Evolutionary conservation across 37 sponge, comb jelly and placozoan genomes (phyloP).

Genomic region (Spongilla lacustris): DNA sequence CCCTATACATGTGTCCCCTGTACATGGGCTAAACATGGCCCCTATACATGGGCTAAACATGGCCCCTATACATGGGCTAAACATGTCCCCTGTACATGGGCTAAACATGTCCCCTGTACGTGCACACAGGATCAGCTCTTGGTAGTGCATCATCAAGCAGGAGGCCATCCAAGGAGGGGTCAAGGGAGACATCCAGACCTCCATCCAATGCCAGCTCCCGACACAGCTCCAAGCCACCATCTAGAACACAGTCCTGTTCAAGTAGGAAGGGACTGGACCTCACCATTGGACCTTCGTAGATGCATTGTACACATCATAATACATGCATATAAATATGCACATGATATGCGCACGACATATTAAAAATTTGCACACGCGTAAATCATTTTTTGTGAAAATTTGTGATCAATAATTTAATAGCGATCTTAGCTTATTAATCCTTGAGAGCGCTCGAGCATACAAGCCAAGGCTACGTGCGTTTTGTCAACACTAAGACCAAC

Average conservation of each 20-base stretch:
- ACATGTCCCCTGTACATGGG: not conserved
- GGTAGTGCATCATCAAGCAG: conserved; percentile 3
- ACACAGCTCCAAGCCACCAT: conserved; percentile 40
- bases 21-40: no score
- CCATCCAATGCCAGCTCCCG: conserved; percentile 43
- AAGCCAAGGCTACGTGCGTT: no score
- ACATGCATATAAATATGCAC: not conserved
- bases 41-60: not conserved
- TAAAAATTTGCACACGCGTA: no score
- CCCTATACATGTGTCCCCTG: no score
- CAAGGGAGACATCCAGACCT: conserved; percentile 52
- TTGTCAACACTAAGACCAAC: no score
- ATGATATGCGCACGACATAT: no score
- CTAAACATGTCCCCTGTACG: conserved; percentile 39
- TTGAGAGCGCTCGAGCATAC: no score
- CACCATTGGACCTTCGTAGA: conserved; percentile 49
- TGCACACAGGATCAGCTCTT: conserved; percentile 43
- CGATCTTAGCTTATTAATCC: no score
- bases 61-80: not conserved
- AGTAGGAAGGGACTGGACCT: conserved; percentile 48
- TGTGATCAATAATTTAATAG: no score
- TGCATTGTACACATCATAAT: conserved; percentile 2
- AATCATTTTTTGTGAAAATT: no score
- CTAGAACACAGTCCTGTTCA: conserved; percentile 6
- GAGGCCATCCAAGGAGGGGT: conserved; percentile 5